Base-by-base conservation (phyloP, 2,888 invertebrate species). In the Megamerina dolium region DNA sequence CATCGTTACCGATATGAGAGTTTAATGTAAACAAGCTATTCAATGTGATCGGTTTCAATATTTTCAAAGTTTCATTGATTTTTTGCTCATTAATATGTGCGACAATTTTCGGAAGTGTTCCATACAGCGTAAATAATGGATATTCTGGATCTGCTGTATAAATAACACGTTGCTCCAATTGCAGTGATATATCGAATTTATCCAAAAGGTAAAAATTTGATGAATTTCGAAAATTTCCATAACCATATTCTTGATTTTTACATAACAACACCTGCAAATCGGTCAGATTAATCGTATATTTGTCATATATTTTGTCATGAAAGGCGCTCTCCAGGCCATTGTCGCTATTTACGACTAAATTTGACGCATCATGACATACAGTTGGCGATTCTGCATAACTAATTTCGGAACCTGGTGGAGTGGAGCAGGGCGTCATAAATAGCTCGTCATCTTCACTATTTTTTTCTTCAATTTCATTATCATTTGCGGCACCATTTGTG, bases 41-140 rank as follows among this genome's bases (percentile, higher is more conserved):
- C 16, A 54, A 49, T 20, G 51, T 53, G 29, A 62, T 55, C n/a
- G 59, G 58, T 47, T 61, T 52, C 31, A 63, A 47, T 33, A 85
- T 76, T 43, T 78, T 74, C 35, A 78, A 67, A 19, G 84, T 75
- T 0, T 83, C 78, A 10, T 76, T 74, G 13, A 95, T 83, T 75
- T 95, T 95, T 58, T 84, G 83, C 68, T 95, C 94, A 73, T 89
- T 92, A 34, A 95, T 77, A 70, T 95, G 95, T 38, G 86, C 86
- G 26, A 89, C 85, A 14, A 95, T 76, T 66, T 86, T 83, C 0
- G 94, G 93, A 54, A 95, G 75, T 50, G 86, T 88, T 35, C 91
- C 94, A 51, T 85, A 82, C 30, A 94, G 72, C 30, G 87, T 87
- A 19, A 88, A 75, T 48, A 84, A 83, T 2, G 95, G 94, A 75